These are phyloP conservation scores for Tineola bisselliella DNA, from an alignment of 2,888 invertebrate genomes.

Conservation along the genomic window DNA sequence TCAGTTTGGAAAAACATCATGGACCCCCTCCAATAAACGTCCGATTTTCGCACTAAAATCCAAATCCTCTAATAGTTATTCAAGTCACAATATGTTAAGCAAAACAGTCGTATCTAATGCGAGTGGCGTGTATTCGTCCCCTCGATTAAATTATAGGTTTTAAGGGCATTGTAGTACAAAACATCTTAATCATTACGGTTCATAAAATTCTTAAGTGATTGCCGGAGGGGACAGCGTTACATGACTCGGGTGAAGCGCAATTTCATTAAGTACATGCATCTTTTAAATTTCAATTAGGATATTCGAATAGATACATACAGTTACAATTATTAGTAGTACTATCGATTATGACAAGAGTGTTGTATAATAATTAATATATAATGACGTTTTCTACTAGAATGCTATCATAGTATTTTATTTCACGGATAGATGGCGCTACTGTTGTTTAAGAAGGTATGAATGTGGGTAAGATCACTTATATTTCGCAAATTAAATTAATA, in stretches of 20 bases:
- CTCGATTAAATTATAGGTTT: conserved; percentile 4
- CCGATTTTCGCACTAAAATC: conserved; percentile 10
- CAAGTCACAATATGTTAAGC: conserved; percentile 59
- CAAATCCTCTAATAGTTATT: conserved; percentile 59
- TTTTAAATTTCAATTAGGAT: neutral
- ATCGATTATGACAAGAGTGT: no score
- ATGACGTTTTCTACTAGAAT: no score
- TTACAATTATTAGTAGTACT: neutral
- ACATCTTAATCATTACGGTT: conserved; percentile 66
- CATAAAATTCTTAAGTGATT: conserved; percentile 68
- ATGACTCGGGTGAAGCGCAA: conserved; percentile 34
- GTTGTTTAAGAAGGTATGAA: no score
- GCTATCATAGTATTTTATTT: no score
- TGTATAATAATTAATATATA: no score
- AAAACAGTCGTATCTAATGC: conserved; percentile 33
- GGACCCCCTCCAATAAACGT: no score
- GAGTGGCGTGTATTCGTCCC: conserved; percentile 22
- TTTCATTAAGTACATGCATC: conserved; percentile 36
- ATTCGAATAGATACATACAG: neutral
- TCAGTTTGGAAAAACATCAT: no score
- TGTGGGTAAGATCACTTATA: no score
- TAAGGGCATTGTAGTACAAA: conserved; percentile 30
- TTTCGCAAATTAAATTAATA: no score
- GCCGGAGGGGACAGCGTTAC: conserved; percentile 44
- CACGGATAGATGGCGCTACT: no score